Base-by-base conservation (phyloP, 1,140 invertebrate species). In the Popillia japonica region DNA sequence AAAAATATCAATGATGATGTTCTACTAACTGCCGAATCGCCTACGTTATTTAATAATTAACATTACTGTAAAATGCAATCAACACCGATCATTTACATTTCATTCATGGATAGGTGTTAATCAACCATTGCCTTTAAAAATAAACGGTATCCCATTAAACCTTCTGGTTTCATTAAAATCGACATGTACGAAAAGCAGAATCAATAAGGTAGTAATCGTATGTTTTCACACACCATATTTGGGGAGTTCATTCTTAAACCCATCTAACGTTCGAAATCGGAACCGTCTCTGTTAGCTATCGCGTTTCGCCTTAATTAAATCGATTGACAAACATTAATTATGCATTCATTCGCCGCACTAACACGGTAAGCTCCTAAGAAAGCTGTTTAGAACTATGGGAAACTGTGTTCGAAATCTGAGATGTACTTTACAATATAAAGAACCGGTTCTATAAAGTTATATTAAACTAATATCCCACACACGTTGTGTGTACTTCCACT, bases 81-180 rank as follows among this genome's bases (percentile, higher is more conserved):
- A n/a, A 14, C 48, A 55, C 48, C 48, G n/a, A 55, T 55, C 48
- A 55, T 55, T 55, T 55, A 55, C 48, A 55, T 55, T 48, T 55
- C 11, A 55, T 55, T 55, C 48, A 55, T 55, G n/a, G 14, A 17
- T 55, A 55, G 48, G 17, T 55, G 14, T 14, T 14, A 55, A 55
- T 55, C 48, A 17, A 55, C 48, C 17, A 55, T 14, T 44, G 14
- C 42, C 42, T 44, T 9, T 10, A 44, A 44, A 44, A 44, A 44
- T 44, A 44, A 10, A 44, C 8, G 8, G 42, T 44, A 10, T 55
- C 11, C 14, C 17, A 55, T 55, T 55, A 55, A 17, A 7, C 6
- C n/a, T 44, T 44, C 7, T 0, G 48, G 48, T 55, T 55, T 34
- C 27, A 34, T 55, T 55, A 1, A 55, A 17, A 3, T 55, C 6